Base-by-base conservation (phyloP, 2,113 vertebrate species). In the Hyperopisus bebe region DNA sequence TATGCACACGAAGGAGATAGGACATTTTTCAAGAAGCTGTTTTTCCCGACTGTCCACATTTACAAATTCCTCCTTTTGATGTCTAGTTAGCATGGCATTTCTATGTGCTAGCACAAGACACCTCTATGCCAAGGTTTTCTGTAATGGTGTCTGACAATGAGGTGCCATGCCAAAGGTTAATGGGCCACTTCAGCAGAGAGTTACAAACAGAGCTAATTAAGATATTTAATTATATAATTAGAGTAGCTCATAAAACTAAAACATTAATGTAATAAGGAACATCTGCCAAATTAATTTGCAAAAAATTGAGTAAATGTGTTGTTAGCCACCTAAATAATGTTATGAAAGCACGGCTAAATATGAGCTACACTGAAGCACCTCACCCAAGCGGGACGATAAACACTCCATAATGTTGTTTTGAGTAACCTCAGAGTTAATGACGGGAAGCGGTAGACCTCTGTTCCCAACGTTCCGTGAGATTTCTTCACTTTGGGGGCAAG, bases 121-220 rank as follows among this genome's bases (percentile, higher is more conserved):
- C 31, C 11, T 42, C 74, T 39, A 15, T 58, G 86, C 48, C 27
- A 80, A 24, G 6, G 53, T 50, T 88, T 87, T 31, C 31, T 74
- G 48, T 19, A 31, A 10, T 35, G 46, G 85, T 19, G 50, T 87
- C 85, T 70, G 77, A 42, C 87, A 66, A 17, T 42, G 50, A 39
- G 50, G 17, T 24, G n/a, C n/a, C 55, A 88, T 48, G 27, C 80
- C 77, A 62, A 50, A 89, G 44, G 91, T 89, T 91, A 91, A 91
- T 88, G 44, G 77, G 53, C 74, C 87, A 50, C 88, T 90, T 70
- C 88, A 90, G 35, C 80, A 87, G 66, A 70, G 48, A 39, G 82
- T 83, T 91, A 89, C 83, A 90, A 90, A 87, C 89, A 42, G 51
- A 87, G 90, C 84, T 83, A 88, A 90, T 91, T 90, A 90, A 91